Evolutionary conservation across 2,888 invertebrate genomes (phyloP).

Genomic region (Acanthococcus lagerstroemiae): DNA sequence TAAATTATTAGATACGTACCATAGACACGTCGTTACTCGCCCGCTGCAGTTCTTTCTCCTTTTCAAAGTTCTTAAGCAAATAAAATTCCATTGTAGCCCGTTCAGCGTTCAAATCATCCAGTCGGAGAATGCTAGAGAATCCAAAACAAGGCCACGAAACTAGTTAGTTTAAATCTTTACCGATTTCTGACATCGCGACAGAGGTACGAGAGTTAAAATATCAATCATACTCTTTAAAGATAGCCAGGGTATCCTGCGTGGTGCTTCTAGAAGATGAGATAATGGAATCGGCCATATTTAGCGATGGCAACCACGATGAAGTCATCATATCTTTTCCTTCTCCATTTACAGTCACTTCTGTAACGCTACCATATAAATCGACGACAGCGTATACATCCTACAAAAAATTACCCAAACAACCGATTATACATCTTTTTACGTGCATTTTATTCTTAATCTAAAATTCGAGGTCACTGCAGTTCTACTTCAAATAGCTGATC

Average conservation of each 20-base stretch:
- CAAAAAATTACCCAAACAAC: too few relatives aligned
- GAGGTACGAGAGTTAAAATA: slow-evolving; percentile 1
- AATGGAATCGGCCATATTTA: background rate
- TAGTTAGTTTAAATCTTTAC: too few relatives aligned
- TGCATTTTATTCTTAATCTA: too few relatives aligned
- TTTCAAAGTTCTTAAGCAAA: slow-evolving; percentile 19
- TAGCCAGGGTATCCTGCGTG: slow-evolving; percentile 9
- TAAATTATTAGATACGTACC: background rate
- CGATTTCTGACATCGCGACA: too few relatives aligned
- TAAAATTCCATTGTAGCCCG: slow-evolving; percentile 18
- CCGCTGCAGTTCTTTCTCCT: background rate
- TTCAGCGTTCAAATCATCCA: slow-evolving; percentile 21
- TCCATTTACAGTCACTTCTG: slow-evolving; percentile 8
- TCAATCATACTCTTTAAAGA: slow-evolving; percentile 10
- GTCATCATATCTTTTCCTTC: slow-evolving; percentile 21
- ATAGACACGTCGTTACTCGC: background rate
- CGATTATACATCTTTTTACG: slow-evolving; percentile 13
- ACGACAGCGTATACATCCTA: slow-evolving; percentile 84
- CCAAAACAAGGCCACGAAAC: background rate
- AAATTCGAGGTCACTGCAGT: too few relatives aligned
- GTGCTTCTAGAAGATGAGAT: slow-evolving; percentile 8
- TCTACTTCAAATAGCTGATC: too few relatives aligned
- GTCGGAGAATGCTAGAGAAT: background rate
- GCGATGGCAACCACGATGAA: slow-evolving; percentile 1
- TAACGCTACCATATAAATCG: slow-evolving; percentile 68